phyloP scores from a whole-genome alignment of 2,888 invertebrate genomes.

The Dasypogon diadema region DNA sequence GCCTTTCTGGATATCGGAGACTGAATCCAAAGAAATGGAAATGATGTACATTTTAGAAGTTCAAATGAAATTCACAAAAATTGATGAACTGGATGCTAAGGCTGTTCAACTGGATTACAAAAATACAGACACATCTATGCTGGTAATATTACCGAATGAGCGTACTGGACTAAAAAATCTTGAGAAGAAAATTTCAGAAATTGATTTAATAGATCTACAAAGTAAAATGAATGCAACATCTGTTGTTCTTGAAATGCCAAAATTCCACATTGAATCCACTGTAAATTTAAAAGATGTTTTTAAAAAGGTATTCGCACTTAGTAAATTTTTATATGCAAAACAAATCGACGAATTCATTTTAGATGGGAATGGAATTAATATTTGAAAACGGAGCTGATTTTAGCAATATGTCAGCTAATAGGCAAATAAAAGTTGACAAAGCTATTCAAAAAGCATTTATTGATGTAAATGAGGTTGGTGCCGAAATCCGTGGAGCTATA shows the following conservation, averaged over 20 bases:
- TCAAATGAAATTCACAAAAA: no score
- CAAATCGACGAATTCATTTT: constrained; percentile 1
- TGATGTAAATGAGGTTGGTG: constrained; percentile 70
- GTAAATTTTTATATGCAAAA: no score
- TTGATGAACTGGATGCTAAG: constrained; percentile 69
- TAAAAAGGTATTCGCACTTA: constrained; percentile 72
- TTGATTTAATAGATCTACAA: constrained; percentile 71
- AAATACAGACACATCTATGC: constrained; percentile 78
- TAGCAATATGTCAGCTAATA: constrained; percentile 71
- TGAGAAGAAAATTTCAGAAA: constrained; percentile 72
- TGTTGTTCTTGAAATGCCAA: constrained; percentile 77
- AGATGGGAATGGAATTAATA: constrained; percentile 80
- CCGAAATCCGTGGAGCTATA: constrained; percentile 80
- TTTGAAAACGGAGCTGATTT: constrained; percentile 76
- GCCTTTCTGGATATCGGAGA: constrained; percentile 75
- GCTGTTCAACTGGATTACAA: constrained; percentile 80
- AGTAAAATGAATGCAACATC: constrained; percentile 69
- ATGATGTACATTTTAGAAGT: no score
- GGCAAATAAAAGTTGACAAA: constrained; percentile 75
- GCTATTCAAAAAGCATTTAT: constrained; percentile 87
- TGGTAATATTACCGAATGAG: constrained; percentile 80
- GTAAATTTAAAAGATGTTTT: constrained; percentile 74
- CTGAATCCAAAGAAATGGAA: constrained; percentile 72
- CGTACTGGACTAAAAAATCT: constrained; percentile 75
- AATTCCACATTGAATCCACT: constrained; percentile 84